Base-by-base conservation (phyloP, 2,888 invertebrate species). In the Herminia tarsipennalis region DNA sequence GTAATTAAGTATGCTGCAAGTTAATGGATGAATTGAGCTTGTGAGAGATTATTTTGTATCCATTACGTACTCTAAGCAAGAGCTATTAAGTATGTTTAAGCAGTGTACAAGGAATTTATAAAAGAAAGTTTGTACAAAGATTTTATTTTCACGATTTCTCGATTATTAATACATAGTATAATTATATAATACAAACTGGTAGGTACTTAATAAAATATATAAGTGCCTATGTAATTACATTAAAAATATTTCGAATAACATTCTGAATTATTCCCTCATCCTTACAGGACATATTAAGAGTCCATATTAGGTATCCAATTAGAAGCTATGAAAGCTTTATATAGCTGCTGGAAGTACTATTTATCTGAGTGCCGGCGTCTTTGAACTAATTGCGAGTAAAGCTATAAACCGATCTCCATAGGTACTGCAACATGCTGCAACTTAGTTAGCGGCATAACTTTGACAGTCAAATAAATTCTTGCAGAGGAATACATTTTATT, bases 1-100 rank as follows among this genome's bases (percentile, higher is more conserved):
- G 78, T 87, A 87, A 88, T 90, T 88, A 88, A 86, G 83, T 83
- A 83, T 76, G 76, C 77, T 75, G 77, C 66, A 69, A 75, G 72
- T 75, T 84, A 85, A 87, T 86, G 81, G 82, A 76, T 73, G 84
- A 85, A 86, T 84, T 77, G 77, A 83, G 74, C 78, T 74, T 66
- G 61, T 48, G 52, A 51, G 33, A 71, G 51, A 59, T 61, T 51
- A 58, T 48, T 53, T 58, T 46, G 42, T 62, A 52, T 22, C 48
- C 43, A 57, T 64, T 60, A 61, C 38, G 47, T 27, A 45, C 25
- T 29, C 36, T 48, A 44, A 47, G 39, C 44, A 37, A 54, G 50
- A 17, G 13, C 43, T 37, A 34, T 60, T 49, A 56, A 60, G 25
- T 46, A 46, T 28, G 22, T 49, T 24, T 53, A 48, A 21, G 30